These are phyloP conservation scores for Sitta europaea DNA, from an alignment of 2,113 vertebrate species.

Conservation along the genomic window DNA sequence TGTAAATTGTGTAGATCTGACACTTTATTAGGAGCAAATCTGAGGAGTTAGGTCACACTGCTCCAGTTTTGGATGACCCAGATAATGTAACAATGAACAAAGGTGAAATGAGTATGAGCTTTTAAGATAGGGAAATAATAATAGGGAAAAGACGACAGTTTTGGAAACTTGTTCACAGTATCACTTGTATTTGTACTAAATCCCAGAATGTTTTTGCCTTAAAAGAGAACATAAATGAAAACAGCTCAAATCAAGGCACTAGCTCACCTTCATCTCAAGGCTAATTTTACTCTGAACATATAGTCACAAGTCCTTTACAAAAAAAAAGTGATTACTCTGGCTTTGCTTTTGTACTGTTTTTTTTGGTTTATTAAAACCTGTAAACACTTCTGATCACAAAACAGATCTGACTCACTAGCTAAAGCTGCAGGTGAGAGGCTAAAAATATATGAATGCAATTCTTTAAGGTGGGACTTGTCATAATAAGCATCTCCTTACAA, in stretches of 20 bases:
- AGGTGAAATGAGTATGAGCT: neutral
- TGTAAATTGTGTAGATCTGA: neutral
- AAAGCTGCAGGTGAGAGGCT: neutral
- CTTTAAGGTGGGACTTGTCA: neutral
- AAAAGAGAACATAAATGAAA: neutral
- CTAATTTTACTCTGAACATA: neutral
- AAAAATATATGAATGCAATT: neutral
- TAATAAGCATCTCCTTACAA: neutral
- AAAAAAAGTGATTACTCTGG: neutral
- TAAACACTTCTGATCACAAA: neutral
- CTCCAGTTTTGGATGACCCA: neutral
- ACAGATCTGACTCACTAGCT: neutral
- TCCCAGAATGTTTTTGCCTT: neutral
- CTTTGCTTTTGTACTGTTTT: neutral
- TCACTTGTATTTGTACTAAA: neutral
- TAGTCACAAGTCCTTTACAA: neutral
- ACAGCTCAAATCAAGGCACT: neutral
- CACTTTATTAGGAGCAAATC: neutral
- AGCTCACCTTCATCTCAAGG: neutral
- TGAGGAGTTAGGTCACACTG: neutral
- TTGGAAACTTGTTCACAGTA: neutral
- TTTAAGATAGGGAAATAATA: neutral
- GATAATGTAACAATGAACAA: neutral
- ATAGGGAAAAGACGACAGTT: fast-evolving
- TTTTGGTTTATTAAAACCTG: neutral